Conservation (phyloP, 2,797 vertebrate genomes). For the Paguma larvata region DNA sequence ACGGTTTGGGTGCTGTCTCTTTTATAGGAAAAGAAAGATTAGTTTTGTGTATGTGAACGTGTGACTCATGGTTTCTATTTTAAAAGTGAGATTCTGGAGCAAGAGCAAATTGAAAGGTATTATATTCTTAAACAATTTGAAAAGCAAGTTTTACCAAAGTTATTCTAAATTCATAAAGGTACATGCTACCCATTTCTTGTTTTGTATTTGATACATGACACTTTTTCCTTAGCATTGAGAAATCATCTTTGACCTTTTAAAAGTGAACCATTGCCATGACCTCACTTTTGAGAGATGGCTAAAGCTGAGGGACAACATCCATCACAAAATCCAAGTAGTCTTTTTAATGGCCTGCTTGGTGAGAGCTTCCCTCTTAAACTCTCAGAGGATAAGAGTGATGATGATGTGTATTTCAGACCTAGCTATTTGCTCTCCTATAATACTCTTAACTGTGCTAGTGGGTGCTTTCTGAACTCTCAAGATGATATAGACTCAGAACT, state of each 20-base stretch:
- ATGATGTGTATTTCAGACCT: background rate
- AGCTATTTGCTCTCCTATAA: background rate
- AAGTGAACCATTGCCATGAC: background rate
- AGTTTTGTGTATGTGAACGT: background rate
- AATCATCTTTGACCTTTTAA: background rate
- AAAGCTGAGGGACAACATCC: background rate
- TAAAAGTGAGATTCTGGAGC: background rate
- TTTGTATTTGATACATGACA: background rate
- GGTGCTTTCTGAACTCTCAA: background rate
- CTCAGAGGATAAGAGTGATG: background rate
- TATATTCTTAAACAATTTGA: background rate
- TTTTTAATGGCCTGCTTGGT: background rate
- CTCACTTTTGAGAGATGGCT: background rate
- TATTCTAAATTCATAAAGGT: conserved; percentile 34
- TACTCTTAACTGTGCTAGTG: background rate
- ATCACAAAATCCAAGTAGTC: background rate
- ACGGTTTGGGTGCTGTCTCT: background rate
- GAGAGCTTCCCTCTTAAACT: background rate
- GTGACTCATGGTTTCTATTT: background rate
- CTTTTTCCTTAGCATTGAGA: background rate
- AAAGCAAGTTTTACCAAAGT: background rate
- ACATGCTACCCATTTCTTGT: background rate
- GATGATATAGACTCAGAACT: conserved; percentile 16
- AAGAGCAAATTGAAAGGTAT: background rate
- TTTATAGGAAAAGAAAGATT: background rate